These are phyloP conservation scores for Lasioglossum villosulum DNA, from an alignment of 2,888 invertebrate genomes.

Conservation along the genomic window DNA sequence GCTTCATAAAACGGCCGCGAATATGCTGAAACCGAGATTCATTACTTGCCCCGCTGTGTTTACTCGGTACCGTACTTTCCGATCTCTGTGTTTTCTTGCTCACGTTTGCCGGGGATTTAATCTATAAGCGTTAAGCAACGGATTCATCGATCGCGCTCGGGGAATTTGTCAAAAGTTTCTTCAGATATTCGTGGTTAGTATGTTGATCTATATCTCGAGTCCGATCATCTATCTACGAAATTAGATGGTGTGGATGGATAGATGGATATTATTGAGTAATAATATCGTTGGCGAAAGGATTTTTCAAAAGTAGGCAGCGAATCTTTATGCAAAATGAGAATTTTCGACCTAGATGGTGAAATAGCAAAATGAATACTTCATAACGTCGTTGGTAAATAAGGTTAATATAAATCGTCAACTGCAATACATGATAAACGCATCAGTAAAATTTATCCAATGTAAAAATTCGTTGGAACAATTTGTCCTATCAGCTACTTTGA, in stretches of 20 bases:
- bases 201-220: neutral
- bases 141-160: neutral
- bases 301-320: too few species aligned
- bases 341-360: neutral
- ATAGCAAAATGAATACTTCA: neutral
- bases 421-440: too few species aligned
- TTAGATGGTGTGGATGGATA: too few species aligned
- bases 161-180: neutral
- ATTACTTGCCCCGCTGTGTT: neutral
- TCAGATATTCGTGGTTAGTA: neutral
- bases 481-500: too few species aligned
- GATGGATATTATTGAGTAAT: too few species aligned
- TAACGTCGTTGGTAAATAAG: neutral
- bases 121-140: neutral
- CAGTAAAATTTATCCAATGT: too few species aligned
- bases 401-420: too few species aligned
- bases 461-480: too few species aligned
- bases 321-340: too few species aligned
- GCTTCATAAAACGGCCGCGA: conserved; percentile 6
- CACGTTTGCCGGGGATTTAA: neutral
- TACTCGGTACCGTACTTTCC: neutral
- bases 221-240: too few species aligned
- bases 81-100: neutral
- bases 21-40: conserved; percentile 10
- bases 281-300: neutral